Conservation (phyloP, 2,797 vertebrate species). For the Falco naumanni region DNA sequence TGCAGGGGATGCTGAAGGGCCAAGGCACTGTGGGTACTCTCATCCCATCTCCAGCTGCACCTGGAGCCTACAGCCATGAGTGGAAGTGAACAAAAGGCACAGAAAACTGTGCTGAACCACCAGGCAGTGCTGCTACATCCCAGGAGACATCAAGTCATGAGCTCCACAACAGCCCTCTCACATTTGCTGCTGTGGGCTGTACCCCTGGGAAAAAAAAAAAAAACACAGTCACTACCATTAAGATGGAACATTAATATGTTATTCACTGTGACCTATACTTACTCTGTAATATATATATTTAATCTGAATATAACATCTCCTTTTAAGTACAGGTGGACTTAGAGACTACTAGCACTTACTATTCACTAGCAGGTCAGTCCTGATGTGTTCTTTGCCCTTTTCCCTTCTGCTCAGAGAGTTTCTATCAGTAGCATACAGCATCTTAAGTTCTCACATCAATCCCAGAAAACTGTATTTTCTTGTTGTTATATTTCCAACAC, state of each 20-base stretch:
- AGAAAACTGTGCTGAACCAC: neutral
- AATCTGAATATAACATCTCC: neutral
- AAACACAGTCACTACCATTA: neutral
- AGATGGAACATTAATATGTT: neutral
- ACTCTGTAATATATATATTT: neutral
- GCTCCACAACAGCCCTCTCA: neutral
- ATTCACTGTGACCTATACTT: neutral
- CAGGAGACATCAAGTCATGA: rapidly evolving
- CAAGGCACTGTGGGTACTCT: neutral
- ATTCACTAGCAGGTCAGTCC: neutral
- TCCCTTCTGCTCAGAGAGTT: neutral
- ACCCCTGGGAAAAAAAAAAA: neutral
- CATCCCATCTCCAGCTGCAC: neutral
- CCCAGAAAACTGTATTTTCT: neutral
- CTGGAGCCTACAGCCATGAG: neutral
- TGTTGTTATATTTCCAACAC: neutral
- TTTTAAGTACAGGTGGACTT: neutral
- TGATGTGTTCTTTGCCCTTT: neutral
- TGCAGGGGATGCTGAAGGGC: neutral
- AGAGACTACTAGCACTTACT: neutral
- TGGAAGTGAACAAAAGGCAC: neutral
- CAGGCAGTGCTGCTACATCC: neutral
- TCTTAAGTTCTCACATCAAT: neutral
- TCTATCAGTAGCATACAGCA: neutral
- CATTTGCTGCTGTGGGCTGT: neutral